These are phyloP conservation scores for Florisuga fusca DNA, from an alignment of 2,797 vertebrate genomes.

Conservation along the genomic window DNA sequence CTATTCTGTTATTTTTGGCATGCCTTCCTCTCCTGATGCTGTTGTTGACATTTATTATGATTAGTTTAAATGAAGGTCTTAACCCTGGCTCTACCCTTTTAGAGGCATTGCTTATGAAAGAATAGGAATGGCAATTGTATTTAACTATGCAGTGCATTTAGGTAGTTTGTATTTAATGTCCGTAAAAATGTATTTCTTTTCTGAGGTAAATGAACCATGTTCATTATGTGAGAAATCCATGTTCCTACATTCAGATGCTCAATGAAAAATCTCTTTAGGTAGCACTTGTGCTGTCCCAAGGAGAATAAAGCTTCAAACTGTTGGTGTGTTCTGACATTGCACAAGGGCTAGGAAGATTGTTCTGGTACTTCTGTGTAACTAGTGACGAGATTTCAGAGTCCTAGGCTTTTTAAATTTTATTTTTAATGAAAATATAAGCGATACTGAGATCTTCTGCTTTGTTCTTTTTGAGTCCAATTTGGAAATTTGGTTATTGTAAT, in stretches of 20 bases:
- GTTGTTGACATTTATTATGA: conserved; percentile 23
- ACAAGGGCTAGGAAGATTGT: background rate
- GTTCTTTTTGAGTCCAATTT: background rate
- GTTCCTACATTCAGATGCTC: background rate
- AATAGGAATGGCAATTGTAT: background rate
- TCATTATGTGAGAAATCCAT: background rate
- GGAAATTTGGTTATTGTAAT: background rate
- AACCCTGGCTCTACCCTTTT: conserved; percentile 6
- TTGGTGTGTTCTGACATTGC: background rate
- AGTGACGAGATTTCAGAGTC: background rate
- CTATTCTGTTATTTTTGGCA: background rate
- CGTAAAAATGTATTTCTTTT: background rate
- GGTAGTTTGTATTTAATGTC: conserved; percentile 14
- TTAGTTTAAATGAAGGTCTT: conserved; percentile 41
- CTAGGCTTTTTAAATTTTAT: background rate
- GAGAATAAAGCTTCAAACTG: background rate
- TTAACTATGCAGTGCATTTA: background rate
- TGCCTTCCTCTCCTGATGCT: background rate
- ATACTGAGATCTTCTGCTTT: background rate
- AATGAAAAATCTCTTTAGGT: background rate
- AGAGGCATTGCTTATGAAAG: background rate
- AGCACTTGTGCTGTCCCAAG: accelerated
- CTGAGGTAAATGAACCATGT: background rate
- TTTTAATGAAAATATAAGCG: background rate
- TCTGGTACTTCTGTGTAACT: background rate